Percentiles rank a stretch among this genome's conserved stretches.
These are phyloP conservation scores for Benitochromis conjunctus DNA, from an alignment of 2,113 vertebrate genomes.

Conservation along the genomic window DNA sequence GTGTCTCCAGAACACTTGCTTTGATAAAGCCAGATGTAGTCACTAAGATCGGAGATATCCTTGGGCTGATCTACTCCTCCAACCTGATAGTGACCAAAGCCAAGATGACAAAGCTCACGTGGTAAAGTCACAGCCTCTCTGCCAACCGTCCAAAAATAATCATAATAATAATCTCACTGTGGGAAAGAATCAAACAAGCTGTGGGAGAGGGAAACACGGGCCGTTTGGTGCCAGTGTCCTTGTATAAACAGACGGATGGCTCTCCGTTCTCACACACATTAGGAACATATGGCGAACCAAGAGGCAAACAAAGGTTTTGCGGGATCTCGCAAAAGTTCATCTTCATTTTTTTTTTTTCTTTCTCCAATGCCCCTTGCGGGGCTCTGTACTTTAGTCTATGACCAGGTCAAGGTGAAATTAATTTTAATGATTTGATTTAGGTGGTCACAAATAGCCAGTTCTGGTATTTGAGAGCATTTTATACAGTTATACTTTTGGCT, in stretches of 20 bases:
- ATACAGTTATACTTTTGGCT: neutral
- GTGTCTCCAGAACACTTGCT: slow-evolving; percentile 82
- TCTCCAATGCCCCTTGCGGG: too few relatives aligned
- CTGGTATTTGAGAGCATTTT: neutral
- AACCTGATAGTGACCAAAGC: slow-evolving; percentile 92
- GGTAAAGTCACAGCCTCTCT: slow-evolving; percentile 71
- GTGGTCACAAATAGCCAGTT: neutral
- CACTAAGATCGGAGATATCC: slow-evolving; percentile 81
- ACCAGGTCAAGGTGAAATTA: neutral
- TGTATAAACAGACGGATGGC: slow-evolving; percentile 1
- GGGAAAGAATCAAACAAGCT: neutral
- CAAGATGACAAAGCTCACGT: slow-evolving; percentile 88
- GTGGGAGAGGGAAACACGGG: neutral
- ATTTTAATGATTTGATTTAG: neutral
- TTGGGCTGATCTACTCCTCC: slow-evolving; percentile 82
- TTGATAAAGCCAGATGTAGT: slow-evolving; percentile 89
- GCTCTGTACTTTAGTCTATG: neutral
- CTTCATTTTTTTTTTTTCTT: too few relatives aligned
- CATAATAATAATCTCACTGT: neutral
- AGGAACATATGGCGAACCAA: slow-evolving; percentile 18
- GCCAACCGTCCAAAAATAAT: neutral
- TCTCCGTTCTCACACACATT: slow-evolving; percentile 5
- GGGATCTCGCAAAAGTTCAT: too few relatives aligned
- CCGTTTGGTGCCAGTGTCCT: neutral
- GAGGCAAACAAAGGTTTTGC: neutral